A percentile compares a stretch with the other conserved stretches of the same genome.
Evolutionary conservation across 2,888 invertebrate genomes (phyloP).

Genomic region (Mythimna ferrago): DNA sequence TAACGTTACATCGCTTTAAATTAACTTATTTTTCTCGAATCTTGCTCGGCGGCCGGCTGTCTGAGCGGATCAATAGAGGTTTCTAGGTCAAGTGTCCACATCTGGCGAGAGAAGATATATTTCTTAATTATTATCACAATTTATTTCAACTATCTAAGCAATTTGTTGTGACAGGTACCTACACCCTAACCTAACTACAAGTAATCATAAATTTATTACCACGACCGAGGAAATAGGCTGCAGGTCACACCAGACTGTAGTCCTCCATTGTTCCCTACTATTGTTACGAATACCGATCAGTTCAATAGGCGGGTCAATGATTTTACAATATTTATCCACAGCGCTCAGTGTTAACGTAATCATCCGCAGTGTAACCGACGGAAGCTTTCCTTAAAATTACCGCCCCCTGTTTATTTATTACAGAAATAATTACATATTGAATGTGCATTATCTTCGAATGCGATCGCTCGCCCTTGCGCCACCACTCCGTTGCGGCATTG

Average conservation of each 20-base stretch:
- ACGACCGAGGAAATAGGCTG: conserved; percentile 52
- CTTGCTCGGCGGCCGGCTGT: conserved; percentile 65
- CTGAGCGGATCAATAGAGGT: conserved; percentile 69
- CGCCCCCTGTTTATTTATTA: conserved; percentile 66
- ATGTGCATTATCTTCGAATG: conserved; percentile 59
- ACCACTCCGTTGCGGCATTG: conserved; percentile 64
- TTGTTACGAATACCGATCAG: conserved; percentile 71
- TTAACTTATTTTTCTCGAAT: conserved; percentile 67
- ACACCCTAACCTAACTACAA: conserved; percentile 15
- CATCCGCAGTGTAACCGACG: conserved; percentile 75
- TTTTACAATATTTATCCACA: conserved; percentile 80
- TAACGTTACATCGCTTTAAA: conserved; percentile 64
- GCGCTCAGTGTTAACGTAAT: conserved; percentile 74
- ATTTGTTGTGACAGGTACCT: conserved; percentile 19
- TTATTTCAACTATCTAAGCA: conserved; percentile 1
- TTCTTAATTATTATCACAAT: conserved; percentile 46
- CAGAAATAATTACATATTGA: conserved; percentile 63
- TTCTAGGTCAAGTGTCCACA: conserved; percentile 72
- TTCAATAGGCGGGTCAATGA: conserved; percentile 67
- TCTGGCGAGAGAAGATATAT: conserved; percentile 58
- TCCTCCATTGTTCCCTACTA: conserved; percentile 74
- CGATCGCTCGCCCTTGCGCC: conserved; percentile 64
- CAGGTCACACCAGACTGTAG: conserved; percentile 58
- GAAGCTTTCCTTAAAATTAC: conserved; percentile 76
- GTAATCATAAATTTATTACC: conserved; percentile 34